Evolutionary conservation across 2,888 invertebrate species (phyloP).

Genomic region (Ctenicera cuprea): DNA sequence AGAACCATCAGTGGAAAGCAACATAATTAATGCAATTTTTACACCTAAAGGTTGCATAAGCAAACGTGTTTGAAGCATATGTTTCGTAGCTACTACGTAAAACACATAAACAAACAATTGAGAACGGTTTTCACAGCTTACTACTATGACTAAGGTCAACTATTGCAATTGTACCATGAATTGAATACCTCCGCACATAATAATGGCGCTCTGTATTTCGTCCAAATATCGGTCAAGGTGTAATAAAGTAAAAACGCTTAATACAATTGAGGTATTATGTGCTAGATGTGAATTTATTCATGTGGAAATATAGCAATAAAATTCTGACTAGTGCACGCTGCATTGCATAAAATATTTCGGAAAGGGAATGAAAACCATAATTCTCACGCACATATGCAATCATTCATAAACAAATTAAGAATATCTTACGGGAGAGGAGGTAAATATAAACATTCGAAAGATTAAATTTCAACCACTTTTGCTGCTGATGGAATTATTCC

Average conservation of each 20-base stretch:
- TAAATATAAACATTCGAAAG: too few species aligned
- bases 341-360: not conserved
- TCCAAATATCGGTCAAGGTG: constrained; percentile 51
- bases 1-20: not conserved
- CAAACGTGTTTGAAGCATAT: constrained; percentile 14
- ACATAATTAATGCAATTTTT: not conserved
- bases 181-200: constrained; percentile 32
- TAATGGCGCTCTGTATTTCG: constrained; percentile 42
- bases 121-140: constrained; percentile 27
- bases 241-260: constrained; percentile 41
- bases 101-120: constrained; percentile 35
- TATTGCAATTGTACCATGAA: constrained; percentile 41
- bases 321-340: constrained; percentile 9
- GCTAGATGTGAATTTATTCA: constrained; percentile 23
- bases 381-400: not conserved
- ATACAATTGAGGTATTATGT: constrained; percentile 39
- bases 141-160: constrained; percentile 38
- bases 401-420: too few species aligned
- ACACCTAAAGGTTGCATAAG: not conserved
- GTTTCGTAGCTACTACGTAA: constrained; percentile 28
- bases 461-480: too few species aligned
- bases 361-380: not conserved
- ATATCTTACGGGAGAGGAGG: too few species aligned
- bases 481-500: too few species aligned
- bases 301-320: constrained; percentile 25